Conservation (phyloP, 1,140 invertebrate genomes). For the Drosophila varians region DNA sequence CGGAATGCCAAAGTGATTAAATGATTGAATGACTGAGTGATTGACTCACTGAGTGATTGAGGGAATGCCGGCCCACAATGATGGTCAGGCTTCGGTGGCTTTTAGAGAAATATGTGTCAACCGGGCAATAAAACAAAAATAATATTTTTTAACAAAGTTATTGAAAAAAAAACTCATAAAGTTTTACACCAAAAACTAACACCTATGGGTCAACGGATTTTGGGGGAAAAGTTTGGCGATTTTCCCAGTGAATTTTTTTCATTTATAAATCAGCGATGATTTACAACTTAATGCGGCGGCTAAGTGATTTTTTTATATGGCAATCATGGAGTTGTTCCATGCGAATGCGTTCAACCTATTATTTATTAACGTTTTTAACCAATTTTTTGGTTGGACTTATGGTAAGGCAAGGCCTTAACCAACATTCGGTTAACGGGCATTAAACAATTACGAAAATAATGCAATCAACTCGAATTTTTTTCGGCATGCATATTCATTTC, state of each 20-base stretch:
- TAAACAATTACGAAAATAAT: slow-evolving; percentile 49
- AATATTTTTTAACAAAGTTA: background rate
- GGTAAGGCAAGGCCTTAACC: slow-evolving; percentile 27
- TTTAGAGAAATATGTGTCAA: slow-evolving; percentile 31
- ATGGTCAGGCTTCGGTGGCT: slow-evolving; percentile 43
- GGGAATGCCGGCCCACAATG: slow-evolving; percentile 6
- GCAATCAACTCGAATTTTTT: slow-evolving; percentile 45
- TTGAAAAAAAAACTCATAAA: too few relatives aligned
- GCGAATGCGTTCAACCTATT: slow-evolving; percentile 21
- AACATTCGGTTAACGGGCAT: slow-evolving; percentile 45
- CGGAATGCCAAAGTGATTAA: background rate
- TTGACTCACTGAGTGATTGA: too few relatives aligned
- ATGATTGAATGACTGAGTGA: background rate
- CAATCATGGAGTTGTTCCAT: slow-evolving; percentile 37
- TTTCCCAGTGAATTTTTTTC: slow-evolving; percentile 1
- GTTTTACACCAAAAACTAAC: too few relatives aligned
- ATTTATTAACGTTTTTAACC: background rate
- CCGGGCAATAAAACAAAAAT: slow-evolving; percentile 18
- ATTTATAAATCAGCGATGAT: slow-evolving; percentile 25
- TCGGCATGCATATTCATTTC: slow-evolving; percentile 50
- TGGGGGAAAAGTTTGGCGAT: background rate
- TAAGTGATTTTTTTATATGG: slow-evolving; percentile 48
- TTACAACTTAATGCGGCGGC: slow-evolving; percentile 28
- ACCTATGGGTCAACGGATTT: too few relatives aligned
- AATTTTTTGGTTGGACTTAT: background rate